Evolutionary conservation across 2,113 vertebrate species (phyloP).

Genomic region (Corythoichthys haematopterus): DNA sequence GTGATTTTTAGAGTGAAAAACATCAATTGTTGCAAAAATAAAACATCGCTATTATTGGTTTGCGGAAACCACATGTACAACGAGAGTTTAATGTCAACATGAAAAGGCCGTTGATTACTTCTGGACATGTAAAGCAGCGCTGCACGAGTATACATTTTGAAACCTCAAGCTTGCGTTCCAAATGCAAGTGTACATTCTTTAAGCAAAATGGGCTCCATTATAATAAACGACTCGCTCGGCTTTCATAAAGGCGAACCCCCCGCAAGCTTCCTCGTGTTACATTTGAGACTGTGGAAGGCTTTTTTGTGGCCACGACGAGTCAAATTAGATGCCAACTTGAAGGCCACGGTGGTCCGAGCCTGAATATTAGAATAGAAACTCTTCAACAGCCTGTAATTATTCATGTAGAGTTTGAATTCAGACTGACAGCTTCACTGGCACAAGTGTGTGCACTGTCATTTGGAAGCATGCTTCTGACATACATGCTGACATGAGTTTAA

Average conservation of each 20-base stretch:
- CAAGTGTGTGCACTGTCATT: not conserved
- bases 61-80: not conserved
- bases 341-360: not conserved
- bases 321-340: conserved; percentile 4
- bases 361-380: conserved; percentile 3
- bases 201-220: not conserved
- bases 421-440: conserved; percentile 5
- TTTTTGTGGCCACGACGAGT: not conserved
- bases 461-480: not conserved
- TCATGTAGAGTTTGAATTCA: not conserved
- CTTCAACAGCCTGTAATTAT: not conserved
- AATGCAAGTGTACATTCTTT: not conserved
- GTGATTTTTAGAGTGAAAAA: conserved; percentile 22
- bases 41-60: not conserved
- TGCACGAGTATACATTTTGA: not conserved
- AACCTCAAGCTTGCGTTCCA: not conserved
- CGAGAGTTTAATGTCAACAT: not conserved
- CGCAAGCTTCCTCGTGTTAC: not conserved
- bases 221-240: conserved; percentile 6
- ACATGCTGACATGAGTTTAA: not conserved
- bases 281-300: not conserved
- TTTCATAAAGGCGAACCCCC: conserved; percentile 1
- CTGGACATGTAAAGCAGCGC: not conserved
- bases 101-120: conserved; percentile 2
- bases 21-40: not conserved